Base-by-base conservation (phyloP, 1,140 invertebrate species). In the Saccostrea glomerata region DNA sequence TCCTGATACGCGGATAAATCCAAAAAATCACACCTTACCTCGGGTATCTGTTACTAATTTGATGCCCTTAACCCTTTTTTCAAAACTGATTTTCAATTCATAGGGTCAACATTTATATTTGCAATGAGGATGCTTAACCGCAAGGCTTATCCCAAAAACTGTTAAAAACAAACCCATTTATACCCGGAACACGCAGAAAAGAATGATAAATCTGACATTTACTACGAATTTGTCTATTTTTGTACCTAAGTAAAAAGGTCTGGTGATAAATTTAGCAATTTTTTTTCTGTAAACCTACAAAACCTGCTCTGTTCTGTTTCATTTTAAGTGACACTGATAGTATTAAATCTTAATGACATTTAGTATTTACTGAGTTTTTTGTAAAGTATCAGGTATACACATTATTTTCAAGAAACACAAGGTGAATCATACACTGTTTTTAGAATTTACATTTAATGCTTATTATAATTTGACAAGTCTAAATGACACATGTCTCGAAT, bases 381-480 rank as follows among this genome's bases (percentile, higher is more conserved):
- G 58, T 63, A 63, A 63, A 63, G 0, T 63, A 63, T 77, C 23
- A 77, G 70, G 70, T 77, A 25, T 77, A 77, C 70, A 30, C 25
- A 30, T 36, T 30, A 25, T 20, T 9, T 11, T 15, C 70, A 36
- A 77, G 23, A 15, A 30, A 77, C 70, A 77, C 25, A 12, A 77
- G 25, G 70, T 77, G 70, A 77, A 77, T 77, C 70, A 77, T 77
- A 77, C 25, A 23, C 25, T 25, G 70, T 36, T 77, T 66, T 77
- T 77, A 30, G 15, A 77, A 36, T 77, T 77, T 77, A 17, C 15
- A 77, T 30, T 77, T 77, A 77, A 77, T 77, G 70, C 70, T 77
- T 77, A 77, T 77, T 77, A 77, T 77, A 77, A 77, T 77, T 77
- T 77, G 70, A 77, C 70, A 77, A 77, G 70, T 77, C 25, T 77